Evolutionary conservation across 2,797 vertebrate species (phyloP), one percentile per base, ranked within the genome.

Genomic region (Amblyraja radiata): DNA sequence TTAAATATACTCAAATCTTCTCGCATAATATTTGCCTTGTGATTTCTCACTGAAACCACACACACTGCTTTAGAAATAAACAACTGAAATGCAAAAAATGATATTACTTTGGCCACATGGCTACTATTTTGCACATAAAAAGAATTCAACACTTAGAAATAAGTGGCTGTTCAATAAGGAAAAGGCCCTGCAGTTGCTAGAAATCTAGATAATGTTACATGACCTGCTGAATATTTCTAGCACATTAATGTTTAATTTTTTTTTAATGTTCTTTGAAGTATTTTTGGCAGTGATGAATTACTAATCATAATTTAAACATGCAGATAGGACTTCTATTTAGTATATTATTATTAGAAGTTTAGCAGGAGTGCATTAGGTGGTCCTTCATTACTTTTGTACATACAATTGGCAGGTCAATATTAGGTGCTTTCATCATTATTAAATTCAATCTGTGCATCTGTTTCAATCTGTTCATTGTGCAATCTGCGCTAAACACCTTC

Each of bases 391-490:
- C 16, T 88, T 65, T 65, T 32, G 28, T 65, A 16, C n/a, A 18
- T 18, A 32, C n/a, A 88, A 36, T 88, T 65, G 84, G 21, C 84
- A 88, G 63, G 28, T 88, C 84, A 88, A 32, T 21, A 68, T 65
- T 68, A 18, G n/a, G 16, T 88, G 84, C 84, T 88, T 68, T 88
- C 63, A 68, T 36, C 63, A 36, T 68, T 36, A 88, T 88, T 88
- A 39, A 68, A 88, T 88, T 68, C 84, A 68, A 88, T 68, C 63
- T 21, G 84, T 88, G 16, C 46, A 6, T 54, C 46, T 54, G 46
- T 54, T 88, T 68, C 84, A 68, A 88, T 6, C 46, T 54, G 5
- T 6, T 54, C 46, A 54, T 54, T 54, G 46, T 54, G 46, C 5
- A 54, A 61, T 13, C 46, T 61, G 28, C 58, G 0, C n/a, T 32